A percentile compares a stretch with the other conserved stretches of the same genome.
Evolutionary conservation across 2,888 invertebrate genomes (phyloP).

Genomic region (Osedax frankpressi): DNA sequence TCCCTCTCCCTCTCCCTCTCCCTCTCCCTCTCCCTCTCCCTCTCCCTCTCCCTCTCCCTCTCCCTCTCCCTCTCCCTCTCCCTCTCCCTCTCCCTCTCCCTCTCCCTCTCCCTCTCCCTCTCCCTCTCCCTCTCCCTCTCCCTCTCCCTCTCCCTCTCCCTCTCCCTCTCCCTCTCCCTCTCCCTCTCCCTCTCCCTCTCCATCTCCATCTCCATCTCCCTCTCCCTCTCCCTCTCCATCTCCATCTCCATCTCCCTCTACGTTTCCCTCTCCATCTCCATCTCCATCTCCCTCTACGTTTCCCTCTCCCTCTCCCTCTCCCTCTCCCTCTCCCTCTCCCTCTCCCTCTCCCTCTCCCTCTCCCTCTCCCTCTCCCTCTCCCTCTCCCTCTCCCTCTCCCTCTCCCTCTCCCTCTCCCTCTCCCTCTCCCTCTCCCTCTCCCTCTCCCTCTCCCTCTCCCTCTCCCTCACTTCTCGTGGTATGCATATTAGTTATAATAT

Average conservation of each 20-base stretch:
- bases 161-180: too few species aligned
- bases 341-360: conserved; percentile 8
- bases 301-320: too few species aligned
- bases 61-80: neutral
- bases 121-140: conserved; percentile 3
- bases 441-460: conserved; percentile 1
- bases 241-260: too few species aligned
- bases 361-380: conserved; percentile 8
- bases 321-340: conserved; percentile 8
- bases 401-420: conserved; percentile 8
- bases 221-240: too few species aligned
- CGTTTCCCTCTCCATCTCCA: too few species aligned
- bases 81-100: conserved; percentile 1
- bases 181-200: too few species aligned
- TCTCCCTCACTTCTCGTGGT: too few species aligned
- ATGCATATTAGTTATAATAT: too few species aligned
- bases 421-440: conserved; percentile 7
- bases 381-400: conserved; percentile 7
- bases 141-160: too few species aligned
- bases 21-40: conserved; percentile 1
- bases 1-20: conserved; percentile 4
- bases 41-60: conserved; percentile 3
- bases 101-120: conserved; percentile 3
- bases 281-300: too few species aligned
- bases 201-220: too few species aligned